phyloP scores from a whole-genome alignment of 2,797 vertebrate species.

The Megaceryle alcyon region DNA sequence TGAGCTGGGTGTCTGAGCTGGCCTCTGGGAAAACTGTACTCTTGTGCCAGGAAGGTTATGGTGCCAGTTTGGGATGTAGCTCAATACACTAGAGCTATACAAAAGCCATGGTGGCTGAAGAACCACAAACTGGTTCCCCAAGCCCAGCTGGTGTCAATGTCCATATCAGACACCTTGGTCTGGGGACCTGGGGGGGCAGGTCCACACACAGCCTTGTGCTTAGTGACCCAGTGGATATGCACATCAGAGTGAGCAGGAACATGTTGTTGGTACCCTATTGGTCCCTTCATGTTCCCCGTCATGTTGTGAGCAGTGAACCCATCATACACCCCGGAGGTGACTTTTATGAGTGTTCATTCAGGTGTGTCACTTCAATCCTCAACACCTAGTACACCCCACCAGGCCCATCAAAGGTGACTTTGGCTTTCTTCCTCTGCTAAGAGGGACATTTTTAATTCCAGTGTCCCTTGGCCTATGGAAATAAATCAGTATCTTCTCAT shows the following conservation, averaged over 20 bases:
- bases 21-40: not conserved
- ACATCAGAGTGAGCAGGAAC: not conserved
- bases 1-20: not conserved
- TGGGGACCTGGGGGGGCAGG: not conserved
- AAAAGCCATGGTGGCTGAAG: not conserved
- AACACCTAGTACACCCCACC: not conserved
- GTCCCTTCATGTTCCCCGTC: not conserved
- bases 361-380: not conserved
- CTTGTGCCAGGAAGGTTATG: not conserved
- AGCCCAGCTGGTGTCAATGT: not conserved
- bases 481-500: not conserved
- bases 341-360: not conserved
- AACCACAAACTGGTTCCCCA: not conserved
- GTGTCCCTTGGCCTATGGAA: not conserved
- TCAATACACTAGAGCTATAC: not conserved
- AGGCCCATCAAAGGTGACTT: not conserved
- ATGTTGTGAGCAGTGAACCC: not conserved
- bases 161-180: not conserved
- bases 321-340: accelerated
- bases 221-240: accelerated
- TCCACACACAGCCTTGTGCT: not conserved
- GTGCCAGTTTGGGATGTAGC: not conserved
- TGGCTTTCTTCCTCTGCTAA: not conserved
- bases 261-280: accelerated
- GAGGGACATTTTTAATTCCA: not conserved